Evolutionary conservation across 2,888 invertebrate species (phyloP).

Genomic region (Drosophila mercatorum): DNA sequence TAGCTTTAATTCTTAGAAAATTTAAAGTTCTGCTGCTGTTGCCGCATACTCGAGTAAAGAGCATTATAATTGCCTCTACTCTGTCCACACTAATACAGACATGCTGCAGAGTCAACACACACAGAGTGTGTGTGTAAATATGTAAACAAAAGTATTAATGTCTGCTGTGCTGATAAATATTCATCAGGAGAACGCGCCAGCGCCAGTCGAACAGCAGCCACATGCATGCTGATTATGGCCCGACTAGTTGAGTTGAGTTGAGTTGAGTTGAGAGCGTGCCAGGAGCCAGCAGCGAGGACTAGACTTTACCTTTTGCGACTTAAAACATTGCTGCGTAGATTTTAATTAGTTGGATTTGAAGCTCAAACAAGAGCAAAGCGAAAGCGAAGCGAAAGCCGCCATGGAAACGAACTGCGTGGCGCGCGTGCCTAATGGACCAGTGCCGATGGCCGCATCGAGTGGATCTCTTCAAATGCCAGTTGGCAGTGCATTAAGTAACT

Average conservation of each 20-base stretch:
- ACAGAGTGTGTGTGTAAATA: conserved; percentile 5
- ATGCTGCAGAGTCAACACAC: conserved; percentile 22
- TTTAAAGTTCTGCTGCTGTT: neutral
- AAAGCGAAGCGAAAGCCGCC: conserved; percentile 4
- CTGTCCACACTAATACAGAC: conserved; percentile 12
- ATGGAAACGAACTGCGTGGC: conserved; percentile 11
- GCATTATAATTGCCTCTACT: conserved; percentile 34
- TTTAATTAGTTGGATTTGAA: conserved; percentile 76
- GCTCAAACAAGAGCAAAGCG: conserved; percentile 55
- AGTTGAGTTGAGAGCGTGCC: conserved; percentile 18
- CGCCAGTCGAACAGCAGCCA: conserved; percentile 18
- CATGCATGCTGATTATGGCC: conserved; percentile 59
- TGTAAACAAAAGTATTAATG: conserved; percentile 41
- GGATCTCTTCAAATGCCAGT: neutral
- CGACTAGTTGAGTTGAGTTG: conserved; percentile 14
- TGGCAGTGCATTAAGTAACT: conserved; percentile 59
- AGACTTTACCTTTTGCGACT: conserved; percentile 49
- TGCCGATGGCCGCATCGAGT: conserved; percentile 20
- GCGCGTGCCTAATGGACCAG: conserved; percentile 71
- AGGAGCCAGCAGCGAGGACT: neutral
- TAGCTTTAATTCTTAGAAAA: neutral
- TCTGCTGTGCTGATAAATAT: conserved; percentile 53
- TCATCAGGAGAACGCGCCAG: conserved; percentile 41
- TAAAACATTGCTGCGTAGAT: conserved; percentile 68
- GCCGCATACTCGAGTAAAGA: conserved; percentile 6